Evolutionary conservation across 2,888 invertebrate species (phyloP).

Genomic region (Archaeoteleia sp.): DNA sequence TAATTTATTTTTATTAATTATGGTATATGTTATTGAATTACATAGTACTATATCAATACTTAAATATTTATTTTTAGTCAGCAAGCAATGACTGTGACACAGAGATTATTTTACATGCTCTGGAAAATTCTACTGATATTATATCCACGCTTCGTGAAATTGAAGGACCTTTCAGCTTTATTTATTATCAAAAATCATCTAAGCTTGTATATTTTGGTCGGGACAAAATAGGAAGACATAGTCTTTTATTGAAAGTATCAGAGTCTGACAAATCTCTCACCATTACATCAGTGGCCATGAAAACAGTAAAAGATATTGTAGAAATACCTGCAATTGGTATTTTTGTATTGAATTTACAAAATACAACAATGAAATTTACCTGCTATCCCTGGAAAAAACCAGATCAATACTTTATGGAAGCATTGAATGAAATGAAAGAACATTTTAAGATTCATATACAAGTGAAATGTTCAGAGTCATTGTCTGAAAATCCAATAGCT

Average conservation of each 20-base stretch:
- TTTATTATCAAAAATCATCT: constrained; percentile 81
- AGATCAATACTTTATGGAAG: constrained; percentile 67
- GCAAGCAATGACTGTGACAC: constrained; percentile 56
- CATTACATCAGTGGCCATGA: constrained; percentile 70
- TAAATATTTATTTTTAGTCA: constrained; percentile 29
- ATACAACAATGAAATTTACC: constrained; percentile 67
- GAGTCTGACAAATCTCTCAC: constrained; percentile 59
- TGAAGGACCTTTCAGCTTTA: constrained; percentile 89
- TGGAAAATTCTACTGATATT: constrained; percentile 65
- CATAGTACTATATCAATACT: too few species aligned
- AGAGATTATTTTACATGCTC: constrained; percentile 50
- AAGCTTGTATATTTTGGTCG: constrained; percentile 86
- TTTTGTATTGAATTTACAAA: constrained; percentile 76
- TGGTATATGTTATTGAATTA: too few species aligned
- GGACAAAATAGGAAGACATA: constrained; percentile 90
- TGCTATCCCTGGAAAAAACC: constrained; percentile 75
- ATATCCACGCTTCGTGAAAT: constrained; percentile 77
- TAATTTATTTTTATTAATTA: too few species aligned
- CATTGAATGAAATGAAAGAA: constrained; percentile 68
- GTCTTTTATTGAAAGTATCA: constrained; percentile 81
- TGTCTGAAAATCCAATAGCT: not conserved
- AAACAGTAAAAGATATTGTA: constrained; percentile 74
- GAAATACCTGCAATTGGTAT: constrained; percentile 82
- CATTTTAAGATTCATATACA: constrained; percentile 67
- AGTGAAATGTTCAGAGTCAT: constrained; percentile 58